A percentile compares a stretch with the other conserved stretches of the same genome.
Conservation (phyloP, 2,113 vertebrate genomes). For the Oreochromis niloticus region DNA sequence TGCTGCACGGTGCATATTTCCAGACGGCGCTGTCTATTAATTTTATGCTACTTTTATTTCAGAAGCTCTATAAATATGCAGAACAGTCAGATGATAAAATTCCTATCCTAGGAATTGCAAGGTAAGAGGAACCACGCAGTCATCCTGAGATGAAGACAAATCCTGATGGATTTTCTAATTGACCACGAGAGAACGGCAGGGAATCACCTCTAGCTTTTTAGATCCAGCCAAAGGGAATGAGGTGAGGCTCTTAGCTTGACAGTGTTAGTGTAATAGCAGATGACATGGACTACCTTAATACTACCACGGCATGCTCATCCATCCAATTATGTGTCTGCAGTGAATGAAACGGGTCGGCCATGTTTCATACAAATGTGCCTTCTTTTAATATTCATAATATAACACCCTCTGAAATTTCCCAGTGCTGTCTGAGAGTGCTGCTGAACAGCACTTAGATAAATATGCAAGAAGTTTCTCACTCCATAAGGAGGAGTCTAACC, state of each 20-base stretch:
- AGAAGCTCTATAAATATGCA: conserved; percentile 58
- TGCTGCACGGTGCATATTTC: conserved; percentile 5
- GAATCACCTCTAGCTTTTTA: conserved; percentile 21
- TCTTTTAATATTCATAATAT: background rate
- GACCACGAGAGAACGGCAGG: conserved; percentile 24
- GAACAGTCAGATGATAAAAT: conserved; percentile 39
- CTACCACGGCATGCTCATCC: conserved; percentile 11
- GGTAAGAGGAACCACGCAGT: conserved; percentile 35
- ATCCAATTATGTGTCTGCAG: conserved; percentile 10
- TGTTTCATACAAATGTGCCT: conserved; percentile 24
- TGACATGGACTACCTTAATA: conserved; percentile 18
- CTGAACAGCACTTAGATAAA: conserved; percentile 1
- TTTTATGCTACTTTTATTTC: conserved; percentile 41
- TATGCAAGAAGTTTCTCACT: background rate
- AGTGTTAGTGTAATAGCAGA: conserved; percentile 3
- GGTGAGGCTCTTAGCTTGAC: conserved; percentile 12
- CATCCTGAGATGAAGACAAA: conserved; percentile 55
- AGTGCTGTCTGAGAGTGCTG: background rate
- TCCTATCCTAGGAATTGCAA: conserved; percentile 27
- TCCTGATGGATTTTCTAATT: conserved; percentile 54
- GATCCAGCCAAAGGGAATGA: background rate
- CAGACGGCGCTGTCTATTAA: conserved; percentile 26
- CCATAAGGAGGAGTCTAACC: background rate
- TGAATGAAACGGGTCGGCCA: background rate
- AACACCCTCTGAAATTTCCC: background rate